Percentiles rank a stretch among this genome's conserved stretches.
These are phyloP conservation scores for fruit fly (Drosophila melanogaster) DNA, from an alignment of 1,140 invertebrate species.

Conservation along the genomic window Release_6_plus_ISO1_MT NT_033777.3:30651501-30652000, in stretches of 20 bases:
- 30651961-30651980: slow-evolving; percentile 55
- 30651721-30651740: slow-evolving; percentile 78
- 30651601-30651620: slow-evolving; percentile 70
- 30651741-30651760: slow-evolving; percentile 79
- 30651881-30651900: slow-evolving; percentile 64
- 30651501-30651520: slow-evolving; percentile 12
- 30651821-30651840: slow-evolving; percentile 11
- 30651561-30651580: slow-evolving; percentile 43
- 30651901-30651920: slow-evolving; percentile 36
- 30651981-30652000: slow-evolving; percentile 63
- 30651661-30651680: slow-evolving; percentile 82
- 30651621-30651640: slow-evolving; percentile 37
- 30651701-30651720: slow-evolving; percentile 63
- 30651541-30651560: slow-evolving; percentile 16
- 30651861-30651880: neutral
- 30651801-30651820: slow-evolving; percentile 1
- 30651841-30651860: slow-evolving; percentile 8
- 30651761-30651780: slow-evolving; percentile 60
- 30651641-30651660: slow-evolving; percentile 21
- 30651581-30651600: slow-evolving; percentile 55
- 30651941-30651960: slow-evolving; percentile 59
- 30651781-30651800: slow-evolving; percentile 41
- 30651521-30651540: neutral
- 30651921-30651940: slow-evolving; percentile 33
- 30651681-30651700: slow-evolving; percentile 68